Evolutionary conservation across 2,888 invertebrate species (phyloP), one percentile per base, ranked within the genome.

Genomic region (Watsonalla cultraria): DNA sequence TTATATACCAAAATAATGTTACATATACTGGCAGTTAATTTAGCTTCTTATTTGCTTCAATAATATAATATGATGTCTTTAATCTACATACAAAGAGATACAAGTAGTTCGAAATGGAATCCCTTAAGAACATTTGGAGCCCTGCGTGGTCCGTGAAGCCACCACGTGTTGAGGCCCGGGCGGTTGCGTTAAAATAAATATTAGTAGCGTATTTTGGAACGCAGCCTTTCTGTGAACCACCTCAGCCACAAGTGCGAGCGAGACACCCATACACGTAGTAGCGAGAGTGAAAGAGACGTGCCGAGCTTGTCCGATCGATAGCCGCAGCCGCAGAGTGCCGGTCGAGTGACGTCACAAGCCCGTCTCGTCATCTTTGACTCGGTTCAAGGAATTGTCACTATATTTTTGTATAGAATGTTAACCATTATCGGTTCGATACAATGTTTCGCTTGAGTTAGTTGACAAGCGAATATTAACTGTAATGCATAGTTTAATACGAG

Each of bases 251-350:
- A 68, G 84, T 74, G 79, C 61, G 80, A 89, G 66, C 65, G 78
- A 66, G 84, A 83, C 72, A 66, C 70, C 68, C 59, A 64, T 62
- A 74, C 72, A 71, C 72, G 70, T 71, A 72, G 67, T 68, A 67
- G 63, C 66, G 68, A 67, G 84, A 59, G 76, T 67, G 85, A 85
- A 79, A 72, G 80, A 78, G 84, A 86, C 74, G 76, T 72, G 72
- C 76, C 77, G 73, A 85, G 70, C 78, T 78, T 75, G 78, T 78
- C 82, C 84, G 90, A 89, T 90, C 90, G 88, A 90, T 90, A 90
- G 88, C 89, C 90, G 90, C 90, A 90, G 90, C 88, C 90, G 90
- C 90, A 90, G 89, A 90, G 84, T 83, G 82, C 80, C 78, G 85
- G 81, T 80, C 78, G 78, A 72, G 84, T 90, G 90, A 90, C 90